Base-by-base conservation (phyloP, 2,113 vertebrate genomes). In the Sapajus apella region DNA sequence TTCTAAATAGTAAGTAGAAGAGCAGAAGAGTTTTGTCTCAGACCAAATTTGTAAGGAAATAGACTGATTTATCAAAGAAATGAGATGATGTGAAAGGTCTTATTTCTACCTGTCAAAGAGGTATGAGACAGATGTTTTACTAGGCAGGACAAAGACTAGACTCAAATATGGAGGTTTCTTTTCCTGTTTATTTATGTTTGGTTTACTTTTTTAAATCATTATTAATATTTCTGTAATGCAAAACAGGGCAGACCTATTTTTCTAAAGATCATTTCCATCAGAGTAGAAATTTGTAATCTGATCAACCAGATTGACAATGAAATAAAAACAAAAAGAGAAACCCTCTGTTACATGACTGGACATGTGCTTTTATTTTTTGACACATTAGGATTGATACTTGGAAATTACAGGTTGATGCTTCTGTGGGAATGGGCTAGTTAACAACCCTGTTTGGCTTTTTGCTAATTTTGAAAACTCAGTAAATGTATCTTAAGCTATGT, bases 211-310 rank as follows among this genome's bases (percentile, higher is more conserved):
- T 76, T 30, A 45, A 16, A 50, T 96, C 97, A 95, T 97, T 98
- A 75, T 96, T 96, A 98, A 92, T 75, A 4, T 98, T 92, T 97
- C 91, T 97, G 90, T 91, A 96, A 97, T 98, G 89, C 85, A 82
- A 82, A 47, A 61, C 50, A 97, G 97, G 91, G 56, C 97, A 98
- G 97, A 96, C 95, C 98, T 96, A 97, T 98, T 97, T 98, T 98
- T 98, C 96, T 98, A 97, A 97, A 97, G 92, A 98, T 98, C 80
- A 97, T 47, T 55, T 98, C 91, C 95, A 97, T 95, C 50, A 95
- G 84, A 83, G 95, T 97, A 95, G 97, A 97, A 97, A 98, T 98
- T 97, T 98, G 96, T 98, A 97, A 97, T 98, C 96, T 98, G 96
- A 98, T 97, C 94, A 98, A 97, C 52, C 55, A 90, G 79, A 97